Evolutionary conservation across 2,888 invertebrate genomes (phyloP), one percentile per base, ranked within the genome.

Genomic region (Nomada lathburiana): DNA sequence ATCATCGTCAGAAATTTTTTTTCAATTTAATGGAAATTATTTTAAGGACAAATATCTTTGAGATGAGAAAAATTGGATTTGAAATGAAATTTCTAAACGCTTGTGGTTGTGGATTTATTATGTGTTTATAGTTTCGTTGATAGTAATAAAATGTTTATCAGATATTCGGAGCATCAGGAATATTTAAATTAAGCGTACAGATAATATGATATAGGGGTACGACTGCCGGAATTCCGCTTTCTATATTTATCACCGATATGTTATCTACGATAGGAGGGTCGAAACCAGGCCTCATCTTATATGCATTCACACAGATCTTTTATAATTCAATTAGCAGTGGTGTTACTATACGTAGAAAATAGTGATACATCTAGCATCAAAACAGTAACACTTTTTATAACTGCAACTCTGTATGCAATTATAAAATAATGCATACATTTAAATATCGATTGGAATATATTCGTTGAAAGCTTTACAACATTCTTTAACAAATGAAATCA

Each of bases 171-270:
- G 18, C 29, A 3, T 60, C 29, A 29, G 5, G 29, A 29, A 55
- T 55, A 55, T 26, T 63, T 44, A 52, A 60, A 4, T 20, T 50
- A 57, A 16, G 20, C 13, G 23, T 16, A 16, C 3, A 71, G 69
- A 50, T 60, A 52, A 55, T 65, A 50, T 60, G 44, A 55, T 65
- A n/a, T 26, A 60, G 29, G 52, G 16, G 23, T 18, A 44, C 42
- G 20, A 42, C 57, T 62, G 77, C 59, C 57, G 55, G 53, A 57
- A 52, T 71, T 60, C 67, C 47, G 60, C 55, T 23, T 44, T 55
- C 78, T 67, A 63, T 62, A 77, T 71, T 80, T 71, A 65, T 52
- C 50, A 50, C 67, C 60, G 78, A 77, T 77, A 80, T 55, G 78
- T n/a, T 80, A 80, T 80, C 77, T 80, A 23, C 18, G 67, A 52